These are phyloP conservation scores for Argyrosomus regius DNA, from an alignment of 2,797 vertebrate species.

Conservation along the genomic window DNA sequence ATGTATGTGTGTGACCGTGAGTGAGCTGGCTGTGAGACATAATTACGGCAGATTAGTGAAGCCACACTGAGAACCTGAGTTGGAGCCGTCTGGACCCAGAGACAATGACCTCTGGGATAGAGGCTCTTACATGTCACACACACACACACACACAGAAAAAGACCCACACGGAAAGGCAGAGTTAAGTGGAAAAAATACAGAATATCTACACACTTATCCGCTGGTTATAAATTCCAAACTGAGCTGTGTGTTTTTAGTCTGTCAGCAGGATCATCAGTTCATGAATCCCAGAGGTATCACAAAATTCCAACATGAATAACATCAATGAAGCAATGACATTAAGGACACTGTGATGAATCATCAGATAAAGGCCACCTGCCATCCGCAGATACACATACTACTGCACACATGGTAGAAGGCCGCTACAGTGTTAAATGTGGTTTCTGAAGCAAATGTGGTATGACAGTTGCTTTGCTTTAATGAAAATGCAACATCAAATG, in stretches of 20 bases:
- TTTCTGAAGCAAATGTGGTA: slow-evolving; percentile 42
- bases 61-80: slow-evolving; percentile 75
- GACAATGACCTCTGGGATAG: slow-evolving; percentile 74
- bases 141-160: slow-evolving; percentile 13
- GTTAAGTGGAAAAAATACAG: slow-evolving; percentile 38
- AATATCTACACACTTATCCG: slow-evolving; percentile 31
- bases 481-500: slow-evolving; percentile 47
- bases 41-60: slow-evolving; percentile 82
- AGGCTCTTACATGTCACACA: slow-evolving; percentile 37
- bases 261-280: slow-evolving; percentile 40
- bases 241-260: slow-evolving; percentile 38
- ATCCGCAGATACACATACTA: slow-evolving; percentile 14
- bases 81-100: slow-evolving; percentile 70
- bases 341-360: slow-evolving; percentile 40
- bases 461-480: slow-evolving; percentile 30
- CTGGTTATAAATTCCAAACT: slow-evolving; percentile 54
- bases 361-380: slow-evolving; percentile 42
- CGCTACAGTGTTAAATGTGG: slow-evolving; percentile 32
- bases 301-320: slow-evolving; percentile 47
- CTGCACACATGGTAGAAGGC: slow-evolving; percentile 31
- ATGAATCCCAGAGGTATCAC: slow-evolving; percentile 31
- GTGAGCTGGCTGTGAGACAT: slow-evolving; percentile 74
- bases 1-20: slow-evolving; percentile 57
- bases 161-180: slow-evolving; percentile 34
- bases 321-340: slow-evolving; percentile 34